Conservation (phyloP, 1,140 invertebrate genomes). For the Drosophila kanapiae region DNA sequence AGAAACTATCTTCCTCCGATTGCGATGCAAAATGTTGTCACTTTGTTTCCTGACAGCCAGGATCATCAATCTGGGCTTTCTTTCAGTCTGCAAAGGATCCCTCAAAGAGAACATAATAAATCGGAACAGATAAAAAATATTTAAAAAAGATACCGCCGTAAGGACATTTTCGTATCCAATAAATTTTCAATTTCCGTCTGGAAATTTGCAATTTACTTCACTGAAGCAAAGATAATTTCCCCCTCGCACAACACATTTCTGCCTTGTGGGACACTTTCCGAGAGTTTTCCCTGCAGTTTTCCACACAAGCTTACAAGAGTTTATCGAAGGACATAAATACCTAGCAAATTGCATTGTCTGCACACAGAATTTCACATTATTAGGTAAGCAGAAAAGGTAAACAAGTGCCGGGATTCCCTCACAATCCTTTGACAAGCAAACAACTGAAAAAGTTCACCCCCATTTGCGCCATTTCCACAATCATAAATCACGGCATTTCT, state of each 20-base stretch:
- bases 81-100: slow-evolving; percentile 6
- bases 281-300: slow-evolving; percentile 28
- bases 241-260: not conserved
- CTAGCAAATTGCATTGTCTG: slow-evolving; percentile 29
- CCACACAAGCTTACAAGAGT: slow-evolving; percentile 30
- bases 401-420: slow-evolving; percentile 1
- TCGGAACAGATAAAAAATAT: not conserved
- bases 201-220: slow-evolving; percentile 68
- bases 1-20: slow-evolving; percentile 27
- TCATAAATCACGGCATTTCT: slow-evolving; percentile 33
- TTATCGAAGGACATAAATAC: slow-evolving; percentile 36
- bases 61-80: slow-evolving; percentile 39
- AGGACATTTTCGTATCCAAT: slow-evolving; percentile 57
- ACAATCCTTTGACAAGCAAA: slow-evolving; percentile 22
- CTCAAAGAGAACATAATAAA: not conserved
- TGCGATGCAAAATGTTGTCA: slow-evolving; percentile 58
- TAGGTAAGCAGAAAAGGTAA: slow-evolving; percentile 7
- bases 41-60: slow-evolving; percentile 54
- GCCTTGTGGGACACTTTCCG: slow-evolving; percentile 43
- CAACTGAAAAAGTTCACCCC: slow-evolving; percentile 6
- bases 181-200: slow-evolving; percentile 67
- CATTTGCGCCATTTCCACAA: not conserved
- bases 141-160: slow-evolving; percentile 2
- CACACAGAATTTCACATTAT: slow-evolving; percentile 17
- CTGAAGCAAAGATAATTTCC: slow-evolving; percentile 59